A percentile compares a stretch with the other conserved stretches of the same genome.
Evolutionary conservation across 2,113 vertebrate species (phyloP).

Genomic region (Actinemys pallida): DNA sequence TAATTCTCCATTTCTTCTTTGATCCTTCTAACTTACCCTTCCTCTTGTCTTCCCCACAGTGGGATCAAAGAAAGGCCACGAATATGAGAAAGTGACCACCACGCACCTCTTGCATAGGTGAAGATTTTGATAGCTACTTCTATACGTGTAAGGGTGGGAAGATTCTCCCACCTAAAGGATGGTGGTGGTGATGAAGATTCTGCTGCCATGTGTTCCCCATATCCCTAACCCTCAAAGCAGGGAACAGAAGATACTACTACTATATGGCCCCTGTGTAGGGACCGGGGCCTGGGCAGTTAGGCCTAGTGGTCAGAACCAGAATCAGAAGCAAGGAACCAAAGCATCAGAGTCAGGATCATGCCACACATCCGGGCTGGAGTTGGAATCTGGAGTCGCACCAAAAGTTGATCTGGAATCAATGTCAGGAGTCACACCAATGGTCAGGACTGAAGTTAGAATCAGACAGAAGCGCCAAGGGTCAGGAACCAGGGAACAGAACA

Average conservation of each 20-base stretch:
- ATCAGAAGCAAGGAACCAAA: too few species aligned
- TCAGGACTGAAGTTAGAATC: too few species aligned
- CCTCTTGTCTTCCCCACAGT: neutral
- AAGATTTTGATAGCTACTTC: neutral
- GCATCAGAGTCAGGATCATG: too few species aligned
- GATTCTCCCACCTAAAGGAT: too few species aligned
- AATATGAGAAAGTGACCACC: neutral
- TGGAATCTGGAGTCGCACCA: too few species aligned
- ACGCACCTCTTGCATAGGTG: neutral
- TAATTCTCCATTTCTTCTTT: neutral
- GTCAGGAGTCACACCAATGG: too few species aligned
- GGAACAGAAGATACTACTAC: neutral
- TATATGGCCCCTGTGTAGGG: neutral
- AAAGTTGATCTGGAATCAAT: too few species aligned
- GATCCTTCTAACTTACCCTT: neutral
- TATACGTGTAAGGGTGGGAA: neutral
- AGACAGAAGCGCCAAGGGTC: too few species aligned
- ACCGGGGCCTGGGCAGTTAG: too few species aligned
- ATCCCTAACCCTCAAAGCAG: neutral
- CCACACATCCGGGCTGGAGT: too few species aligned
- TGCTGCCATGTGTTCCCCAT: neutral
- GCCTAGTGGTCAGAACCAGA: too few species aligned
- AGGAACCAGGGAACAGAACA: too few species aligned
- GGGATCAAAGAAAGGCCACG: neutral
- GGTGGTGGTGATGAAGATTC: neutral